Conservation (phyloP, 2,888 invertebrate genomes). For the Leucophenga montana region DNA sequence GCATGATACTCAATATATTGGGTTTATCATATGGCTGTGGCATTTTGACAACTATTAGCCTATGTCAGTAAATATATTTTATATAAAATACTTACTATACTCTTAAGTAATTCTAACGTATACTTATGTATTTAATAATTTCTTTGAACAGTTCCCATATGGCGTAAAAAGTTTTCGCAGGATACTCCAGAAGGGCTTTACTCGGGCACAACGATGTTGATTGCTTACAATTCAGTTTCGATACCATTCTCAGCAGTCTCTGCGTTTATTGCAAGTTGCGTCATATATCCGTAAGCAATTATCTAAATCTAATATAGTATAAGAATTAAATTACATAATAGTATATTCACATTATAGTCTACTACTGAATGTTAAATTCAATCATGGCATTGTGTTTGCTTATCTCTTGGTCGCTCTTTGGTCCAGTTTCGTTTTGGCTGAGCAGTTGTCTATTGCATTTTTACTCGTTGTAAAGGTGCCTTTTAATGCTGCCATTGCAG, state of each 20-base stretch:
- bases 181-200: constrained; percentile 92
- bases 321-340: background rate
- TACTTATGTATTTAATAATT: background rate
- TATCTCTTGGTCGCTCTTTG: constrained; percentile 83
- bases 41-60: constrained; percentile 68
- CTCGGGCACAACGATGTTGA: constrained; percentile 86
- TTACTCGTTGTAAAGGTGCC: constrained; percentile 87
- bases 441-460: constrained; percentile 87
- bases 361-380: constrained; percentile 66
- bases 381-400: constrained; percentile 74
- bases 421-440: constrained; percentile 89
- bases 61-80: constrained; percentile 58
- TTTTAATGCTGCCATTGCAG: constrained; percentile 83
- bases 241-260: constrained; percentile 88
- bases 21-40: constrained; percentile 72
- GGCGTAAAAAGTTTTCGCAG: constrained; percentile 93
- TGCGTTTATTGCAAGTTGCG: constrained; percentile 81
- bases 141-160: constrained; percentile 79
- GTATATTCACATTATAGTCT: constrained; percentile 53
- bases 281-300: constrained; percentile 81
- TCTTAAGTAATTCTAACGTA: too few species aligned
- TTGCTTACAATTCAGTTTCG: constrained; percentile 86
- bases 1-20: constrained; percentile 71
- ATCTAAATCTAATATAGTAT: background rate
- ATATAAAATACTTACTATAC: too few species aligned